A percentile compares a stretch with the other conserved stretches of the same genome.
Conservation (phyloP, 2,888 invertebrate genomes). For the Arctia plantaginis region DNA sequence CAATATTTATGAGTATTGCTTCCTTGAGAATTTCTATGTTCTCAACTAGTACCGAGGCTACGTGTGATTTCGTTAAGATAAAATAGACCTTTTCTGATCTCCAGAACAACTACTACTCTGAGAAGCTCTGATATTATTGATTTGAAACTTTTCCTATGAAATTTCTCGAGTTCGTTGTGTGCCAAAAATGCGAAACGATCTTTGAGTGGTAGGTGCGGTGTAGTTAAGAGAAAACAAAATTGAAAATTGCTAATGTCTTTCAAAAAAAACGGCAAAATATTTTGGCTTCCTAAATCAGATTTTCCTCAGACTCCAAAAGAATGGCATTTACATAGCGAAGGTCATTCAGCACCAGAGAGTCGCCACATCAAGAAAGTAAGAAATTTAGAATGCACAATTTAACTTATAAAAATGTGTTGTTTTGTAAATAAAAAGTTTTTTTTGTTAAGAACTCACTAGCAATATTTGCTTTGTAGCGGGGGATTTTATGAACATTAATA, state of each 20-base stretch:
- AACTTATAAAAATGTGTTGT: too few species aligned
- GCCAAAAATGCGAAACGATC: background rate
- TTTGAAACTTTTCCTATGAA: background rate
- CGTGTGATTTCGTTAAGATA: background rate
- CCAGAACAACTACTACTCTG: background rate
- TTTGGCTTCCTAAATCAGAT: too few species aligned
- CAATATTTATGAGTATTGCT: slow-evolving; percentile 20
- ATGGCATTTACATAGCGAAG: too few species aligned
- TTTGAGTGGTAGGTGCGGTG: background rate
- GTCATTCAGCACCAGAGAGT: too few species aligned
- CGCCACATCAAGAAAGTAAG: too few species aligned
- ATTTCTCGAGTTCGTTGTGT: background rate
- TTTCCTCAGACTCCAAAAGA: background rate
- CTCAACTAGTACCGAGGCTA: slow-evolving; percentile 8
- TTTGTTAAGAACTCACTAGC: too few species aligned
- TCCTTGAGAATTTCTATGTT: background rate
- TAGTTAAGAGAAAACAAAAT: background rate
- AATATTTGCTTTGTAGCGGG: too few species aligned
- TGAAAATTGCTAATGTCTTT: too few species aligned
- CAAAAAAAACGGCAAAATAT: too few species aligned
- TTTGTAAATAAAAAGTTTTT: too few species aligned
- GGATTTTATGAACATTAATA: too few species aligned
- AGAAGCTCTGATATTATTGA: background rate
- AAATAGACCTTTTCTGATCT: background rate
- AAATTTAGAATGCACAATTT: too few species aligned